Evolutionary conservation across 2,113 vertebrate genomes (phyloP).

Genomic region (Lanius collurio): DNA sequence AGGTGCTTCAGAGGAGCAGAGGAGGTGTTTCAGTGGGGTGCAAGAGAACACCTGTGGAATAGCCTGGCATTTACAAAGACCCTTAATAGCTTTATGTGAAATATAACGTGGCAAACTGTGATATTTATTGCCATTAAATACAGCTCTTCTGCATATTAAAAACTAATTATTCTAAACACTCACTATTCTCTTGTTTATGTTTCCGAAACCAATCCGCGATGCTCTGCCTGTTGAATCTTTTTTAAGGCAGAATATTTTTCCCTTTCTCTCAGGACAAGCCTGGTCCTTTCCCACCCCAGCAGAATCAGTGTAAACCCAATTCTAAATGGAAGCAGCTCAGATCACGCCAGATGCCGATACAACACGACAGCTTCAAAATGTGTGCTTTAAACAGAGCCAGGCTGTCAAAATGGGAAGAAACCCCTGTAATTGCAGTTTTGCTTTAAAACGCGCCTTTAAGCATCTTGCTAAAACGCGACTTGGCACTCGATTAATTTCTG

Average conservation of each 20-base stretch:
- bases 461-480: neutral
- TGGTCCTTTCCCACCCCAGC: neutral
- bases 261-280: too few species aligned
- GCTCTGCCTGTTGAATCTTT: neutral
- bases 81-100: neutral
- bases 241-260: neutral
- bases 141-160: neutral
- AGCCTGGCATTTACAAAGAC: neutral
- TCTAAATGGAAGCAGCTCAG: neutral
- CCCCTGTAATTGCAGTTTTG: too few species aligned
- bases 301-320: rapidly evolving
- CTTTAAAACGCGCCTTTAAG: rapidly evolving
- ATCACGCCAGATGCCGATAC: neutral
- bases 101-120: neutral
- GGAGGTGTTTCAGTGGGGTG: neutral
- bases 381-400: neutral
- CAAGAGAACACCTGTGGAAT: neutral
- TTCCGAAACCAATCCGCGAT: neutral
- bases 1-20: neutral
- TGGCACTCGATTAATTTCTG: rapidly evolving
- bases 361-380: neutral
- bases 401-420: neutral
- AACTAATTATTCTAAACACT: neutral
- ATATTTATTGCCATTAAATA: neutral
- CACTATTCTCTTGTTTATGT: neutral